Base-by-base conservation (phyloP, 2,113 vertebrate genomes). In the Eublepharis macularius region DNA sequence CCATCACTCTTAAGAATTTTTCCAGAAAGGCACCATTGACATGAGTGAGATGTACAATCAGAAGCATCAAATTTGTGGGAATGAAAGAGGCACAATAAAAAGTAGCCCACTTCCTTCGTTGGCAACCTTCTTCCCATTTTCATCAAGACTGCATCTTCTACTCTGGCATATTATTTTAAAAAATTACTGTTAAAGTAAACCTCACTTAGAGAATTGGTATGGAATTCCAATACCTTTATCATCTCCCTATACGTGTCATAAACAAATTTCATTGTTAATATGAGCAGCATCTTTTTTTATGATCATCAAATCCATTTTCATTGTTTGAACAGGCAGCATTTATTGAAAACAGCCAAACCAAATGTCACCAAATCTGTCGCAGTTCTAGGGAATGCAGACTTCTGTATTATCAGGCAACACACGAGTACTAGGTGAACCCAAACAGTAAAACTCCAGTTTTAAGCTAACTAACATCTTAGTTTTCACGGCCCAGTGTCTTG, bases 1-100 rank as follows among this genome's bases (percentile, higher is more conserved):
- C 65, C 60, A 29, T 10, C 19, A 1, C 65, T 81, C 54, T 80
- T 49, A 73, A 93, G 34, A 84, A n/a, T 69, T 5, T 86, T 63
- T 73, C 75, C 79, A 16, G 51, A 32, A 87, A 87, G 41, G 77
- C 24, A 17, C n/a, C 80, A 91, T 54, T 75, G 87, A 69, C 81
- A 88, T 81, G 57, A 7, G 57, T 86, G 86, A 88, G 54, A n/a
- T 2, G 0, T 3, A 85, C 6, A 81, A 13, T 17, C 3, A 43
- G 1, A 1, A 3, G 11, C 2, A 39, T 0, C 0, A n/a, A 49
- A 54, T 90, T 36, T 65, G 21, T 2, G 26, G 0, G 0, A 19
- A 21, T 63, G n/a, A 54, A 26, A 43, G 29, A 79, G 24, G 11
- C 32, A 57, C 32, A 24, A 70, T 21, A 76, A 69, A 10, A n/a